Evolutionary conservation across 2,113 vertebrate species (phyloP).

Genomic region (Brevimyrus niger): DNA sequence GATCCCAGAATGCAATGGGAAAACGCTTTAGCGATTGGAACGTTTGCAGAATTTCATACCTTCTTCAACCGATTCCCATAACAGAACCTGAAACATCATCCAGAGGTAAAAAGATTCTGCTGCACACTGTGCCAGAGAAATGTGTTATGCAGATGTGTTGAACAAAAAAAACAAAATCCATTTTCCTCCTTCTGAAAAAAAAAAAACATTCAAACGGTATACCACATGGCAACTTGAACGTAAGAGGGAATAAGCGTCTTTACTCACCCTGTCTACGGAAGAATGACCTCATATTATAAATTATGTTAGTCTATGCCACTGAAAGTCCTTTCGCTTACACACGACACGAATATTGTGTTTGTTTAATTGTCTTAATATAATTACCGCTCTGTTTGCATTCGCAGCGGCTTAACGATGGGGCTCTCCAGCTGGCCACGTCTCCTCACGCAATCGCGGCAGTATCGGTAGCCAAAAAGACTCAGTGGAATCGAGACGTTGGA

Average conservation of each 20-base stretch:
- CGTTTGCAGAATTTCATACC: constrained; percentile 2
- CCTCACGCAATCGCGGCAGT: constrained; percentile 16
- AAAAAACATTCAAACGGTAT: not conserved
- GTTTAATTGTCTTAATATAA: constrained; percentile 23
- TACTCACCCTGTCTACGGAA: not conserved
- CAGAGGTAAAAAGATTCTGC: constrained; percentile 37
- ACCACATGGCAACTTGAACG: not conserved
- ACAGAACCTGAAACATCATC: constrained; percentile 23
- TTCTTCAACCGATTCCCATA: constrained; percentile 26
- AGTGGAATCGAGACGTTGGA: constrained; percentile 26
- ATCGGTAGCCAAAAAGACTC: constrained; percentile 41
- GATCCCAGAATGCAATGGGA: not conserved
- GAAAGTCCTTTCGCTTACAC: constrained; percentile 18
- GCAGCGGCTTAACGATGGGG: constrained; percentile 33
- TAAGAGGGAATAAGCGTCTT: not conserved
- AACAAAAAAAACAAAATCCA: not conserved
- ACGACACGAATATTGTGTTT: constrained; percentile 36
- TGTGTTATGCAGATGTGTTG: constrained; percentile 64
- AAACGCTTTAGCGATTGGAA: not conserved
- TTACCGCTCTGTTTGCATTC: constrained; percentile 28
- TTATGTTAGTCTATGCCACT: constrained; percentile 34
- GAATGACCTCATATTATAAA: constrained; percentile 34
- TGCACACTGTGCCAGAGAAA: constrained; percentile 48
- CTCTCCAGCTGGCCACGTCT: constrained; percentile 35
- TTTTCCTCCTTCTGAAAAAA: not conserved